These are phyloP conservation scores for Isichthys henryi DNA, from an alignment of 2,113 vertebrate genomes.

Conservation along the genomic window DNA sequence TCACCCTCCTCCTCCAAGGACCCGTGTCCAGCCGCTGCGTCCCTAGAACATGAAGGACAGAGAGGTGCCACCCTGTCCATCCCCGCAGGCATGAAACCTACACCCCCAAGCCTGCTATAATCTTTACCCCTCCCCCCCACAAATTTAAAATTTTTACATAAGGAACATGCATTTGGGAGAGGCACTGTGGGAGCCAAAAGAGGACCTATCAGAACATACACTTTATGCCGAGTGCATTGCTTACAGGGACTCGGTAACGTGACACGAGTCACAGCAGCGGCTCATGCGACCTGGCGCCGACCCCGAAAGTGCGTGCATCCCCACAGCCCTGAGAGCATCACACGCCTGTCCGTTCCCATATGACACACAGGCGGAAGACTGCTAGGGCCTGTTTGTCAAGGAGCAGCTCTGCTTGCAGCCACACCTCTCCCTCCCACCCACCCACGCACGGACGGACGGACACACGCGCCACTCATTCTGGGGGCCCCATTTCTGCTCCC, in stretches of 20 bases:
- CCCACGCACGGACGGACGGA: conserved; percentile 53
- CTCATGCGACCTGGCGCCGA: not conserved
- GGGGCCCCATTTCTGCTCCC: conserved; percentile 72
- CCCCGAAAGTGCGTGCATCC: not conserved
- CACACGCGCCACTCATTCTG: conserved; percentile 66
- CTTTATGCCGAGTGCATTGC: not conserved
- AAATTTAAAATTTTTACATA: not conserved
- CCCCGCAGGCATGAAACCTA: not conserved
- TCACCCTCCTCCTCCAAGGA: not conserved
- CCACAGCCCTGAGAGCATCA: not conserved
- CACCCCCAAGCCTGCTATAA: not conserved
- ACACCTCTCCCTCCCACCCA: conserved; percentile 56
- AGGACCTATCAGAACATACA: not conserved
- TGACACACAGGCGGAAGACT: not conserved
- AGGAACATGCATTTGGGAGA: not conserved
- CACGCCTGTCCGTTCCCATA: not conserved
- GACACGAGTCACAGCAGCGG: not conserved
- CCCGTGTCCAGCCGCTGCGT: not conserved
- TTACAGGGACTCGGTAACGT: not conserved
- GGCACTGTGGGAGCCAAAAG: not conserved
- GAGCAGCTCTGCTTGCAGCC: not conserved
- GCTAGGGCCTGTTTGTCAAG: not conserved
- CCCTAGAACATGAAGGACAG: not conserved
- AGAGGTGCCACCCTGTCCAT: not conserved
- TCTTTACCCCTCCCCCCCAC: not conserved